Evolutionary conservation across 2,888 invertebrate species (phyloP), one percentile per base, ranked within the genome.

Genomic region (Chymomyza procnemis): DNA sequence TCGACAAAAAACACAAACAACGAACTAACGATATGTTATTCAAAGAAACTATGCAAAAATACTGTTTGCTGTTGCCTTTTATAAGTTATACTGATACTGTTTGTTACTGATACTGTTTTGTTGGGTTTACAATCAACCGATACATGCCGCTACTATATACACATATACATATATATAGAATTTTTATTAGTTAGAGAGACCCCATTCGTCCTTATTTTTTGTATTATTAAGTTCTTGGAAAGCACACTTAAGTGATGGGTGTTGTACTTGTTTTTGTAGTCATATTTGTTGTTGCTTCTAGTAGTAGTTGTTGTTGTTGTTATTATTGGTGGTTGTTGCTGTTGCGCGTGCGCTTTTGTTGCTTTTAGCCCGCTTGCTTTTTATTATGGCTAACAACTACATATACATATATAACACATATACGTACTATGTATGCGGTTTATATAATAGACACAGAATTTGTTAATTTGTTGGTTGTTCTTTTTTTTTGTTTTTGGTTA

Each of bases 21-120:
- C 48, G 34, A 58, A 34, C 56, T 56, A 63, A 41, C 47, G 47
- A 47, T 21, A 66, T 55, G 50, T 52, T 56, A 9, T 74, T 58
- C 64, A 54, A 63, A 54, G 74, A 69, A 66, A 71, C 71, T 76
- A 75, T 71, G 75, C 67, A 70, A 74, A 74, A 71, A 67, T 74
- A 70, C 65, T 18, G 48, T 18, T 26, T 50, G 16, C 18, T 50
- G 16, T 16, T 50, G 18, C 48, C 48, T 16, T 50, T 50, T 16
- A n/a, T n/a, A 41, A 41, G 9, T 41, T 50, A n/a, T n/a, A 50
- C 48, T 50, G 48, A 18, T 41, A 50, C 48, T 50, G 18, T 18
- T 50, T 50, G 18, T 18, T 50, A 41, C 34, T 12, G 34, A 50
- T 50, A 50, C 48, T 50, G 48, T 50, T 50, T 16, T 50, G 18